Conservation (phyloP, 2,113 vertebrate genomes). For the Zosterops hypoxanthus region DNA sequence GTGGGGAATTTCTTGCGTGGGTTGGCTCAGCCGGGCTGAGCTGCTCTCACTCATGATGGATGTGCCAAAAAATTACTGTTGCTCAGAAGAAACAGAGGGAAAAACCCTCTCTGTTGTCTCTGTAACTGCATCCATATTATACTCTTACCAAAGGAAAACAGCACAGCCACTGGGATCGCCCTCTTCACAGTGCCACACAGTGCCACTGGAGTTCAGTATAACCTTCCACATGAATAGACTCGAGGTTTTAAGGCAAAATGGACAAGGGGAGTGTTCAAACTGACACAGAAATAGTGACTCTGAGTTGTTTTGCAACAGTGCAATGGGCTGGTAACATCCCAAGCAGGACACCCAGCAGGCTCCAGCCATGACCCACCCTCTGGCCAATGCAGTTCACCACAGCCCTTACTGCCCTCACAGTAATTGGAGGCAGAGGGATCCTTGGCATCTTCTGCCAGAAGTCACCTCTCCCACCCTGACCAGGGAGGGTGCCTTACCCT, state of each 20-base stretch:
- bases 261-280: fast-evolving
- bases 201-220: background rate
- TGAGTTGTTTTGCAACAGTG: background rate
- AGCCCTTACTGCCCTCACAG: background rate
- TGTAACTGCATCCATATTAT: background rate
- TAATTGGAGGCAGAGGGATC: background rate
- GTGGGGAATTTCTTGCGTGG: background rate
- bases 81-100: background rate
- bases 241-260: background rate
- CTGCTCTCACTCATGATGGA: background rate
- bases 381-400: background rate
- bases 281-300: background rate
- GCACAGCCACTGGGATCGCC: background rate
- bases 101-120: background rate
- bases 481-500: background rate
- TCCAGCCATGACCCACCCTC: fast-evolving
- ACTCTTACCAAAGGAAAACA: background rate
- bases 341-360: fast-evolving
- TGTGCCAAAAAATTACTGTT: background rate
- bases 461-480: background rate
- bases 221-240: background rate
- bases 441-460: background rate
- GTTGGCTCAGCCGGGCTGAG: background rate
- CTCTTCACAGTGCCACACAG: fast-evolving
- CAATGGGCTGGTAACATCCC: background rate